Percentiles rank a stretch among this genome's conserved stretches.
Conservation (phyloP, 2,797 vertebrate genomes). For the Poeciliopsis presidionis region DNA sequence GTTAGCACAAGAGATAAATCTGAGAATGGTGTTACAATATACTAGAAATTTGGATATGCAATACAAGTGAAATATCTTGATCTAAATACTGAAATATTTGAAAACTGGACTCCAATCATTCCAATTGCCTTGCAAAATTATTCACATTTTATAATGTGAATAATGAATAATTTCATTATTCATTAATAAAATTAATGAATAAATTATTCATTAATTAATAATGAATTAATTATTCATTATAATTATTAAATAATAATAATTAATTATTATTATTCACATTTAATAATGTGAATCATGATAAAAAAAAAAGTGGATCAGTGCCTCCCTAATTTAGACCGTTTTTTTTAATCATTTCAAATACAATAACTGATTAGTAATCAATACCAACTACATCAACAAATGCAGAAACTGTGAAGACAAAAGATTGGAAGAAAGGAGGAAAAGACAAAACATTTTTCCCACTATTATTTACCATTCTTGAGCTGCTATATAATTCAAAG, state of each 20-base stretch:
- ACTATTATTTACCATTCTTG: background rate
- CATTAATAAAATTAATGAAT: too few species aligned
- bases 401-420: background rate
- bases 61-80: background rate
- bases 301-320: too few species aligned
- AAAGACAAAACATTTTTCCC: background rate
- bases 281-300: background rate
- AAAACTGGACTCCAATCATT: background rate
- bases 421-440: background rate
- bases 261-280: slow-evolving; percentile 2
- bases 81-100: background rate
- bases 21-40: background rate
- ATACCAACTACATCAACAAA: background rate
- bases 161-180: too few species aligned
- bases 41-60: slow-evolving; percentile 3
- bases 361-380: background rate
- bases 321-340: too few species aligned
- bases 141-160: background rate
- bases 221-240: too few species aligned
- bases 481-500: background rate
- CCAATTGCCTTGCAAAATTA: background rate
- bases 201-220: too few species aligned
- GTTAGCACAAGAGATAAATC: slow-evolving; percentile 21
- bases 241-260: too few species aligned
- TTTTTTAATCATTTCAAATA: background rate